A percentile compares a stretch with the other conserved stretches of the same genome.
Conservation (phyloP, 2,797 vertebrate species). For the Florisuga fusca region DNA sequence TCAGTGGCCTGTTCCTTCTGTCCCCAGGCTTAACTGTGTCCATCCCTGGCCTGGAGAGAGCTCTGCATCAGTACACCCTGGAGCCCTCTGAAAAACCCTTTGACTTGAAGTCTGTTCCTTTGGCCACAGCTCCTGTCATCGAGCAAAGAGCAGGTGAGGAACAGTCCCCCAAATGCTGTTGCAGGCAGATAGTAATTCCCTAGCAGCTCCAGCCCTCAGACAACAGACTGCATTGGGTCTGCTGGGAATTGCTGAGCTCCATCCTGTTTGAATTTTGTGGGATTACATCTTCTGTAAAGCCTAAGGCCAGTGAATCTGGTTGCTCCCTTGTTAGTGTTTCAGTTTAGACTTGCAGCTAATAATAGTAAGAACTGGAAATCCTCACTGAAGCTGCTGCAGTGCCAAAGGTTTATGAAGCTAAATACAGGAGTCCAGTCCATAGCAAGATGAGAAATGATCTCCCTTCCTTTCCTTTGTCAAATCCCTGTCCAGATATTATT, state of each 20-base stretch:
- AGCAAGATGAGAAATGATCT: background rate
- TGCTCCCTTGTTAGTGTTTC: background rate
- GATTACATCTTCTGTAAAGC: background rate
- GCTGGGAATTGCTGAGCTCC: slow-evolving; percentile 2
- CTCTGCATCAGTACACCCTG: slow-evolving; percentile 84
- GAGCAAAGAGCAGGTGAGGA: slow-evolving; percentile 83
- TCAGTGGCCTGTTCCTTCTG: background rate
- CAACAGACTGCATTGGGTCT: background rate
- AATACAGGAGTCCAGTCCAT: background rate
- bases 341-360: background rate
- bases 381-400: background rate
- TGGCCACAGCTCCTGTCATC: slow-evolving; percentile 78
- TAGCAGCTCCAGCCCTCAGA: background rate
- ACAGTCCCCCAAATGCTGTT: background rate
- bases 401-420: background rate
- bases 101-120: slow-evolving; percentile 84
- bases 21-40: slow-evolving; percentile 80
- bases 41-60: slow-evolving; percentile 83
- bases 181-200: background rate
- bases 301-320: background rate
- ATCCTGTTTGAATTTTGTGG: background rate
- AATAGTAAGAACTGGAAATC: background rate
- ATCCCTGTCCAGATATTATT: background rate
- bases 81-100: slow-evolving; percentile 85
- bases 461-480: background rate